Conservation (phyloP, 92 coral and sea anemone species). For the Siderastrea radians region DNA sequence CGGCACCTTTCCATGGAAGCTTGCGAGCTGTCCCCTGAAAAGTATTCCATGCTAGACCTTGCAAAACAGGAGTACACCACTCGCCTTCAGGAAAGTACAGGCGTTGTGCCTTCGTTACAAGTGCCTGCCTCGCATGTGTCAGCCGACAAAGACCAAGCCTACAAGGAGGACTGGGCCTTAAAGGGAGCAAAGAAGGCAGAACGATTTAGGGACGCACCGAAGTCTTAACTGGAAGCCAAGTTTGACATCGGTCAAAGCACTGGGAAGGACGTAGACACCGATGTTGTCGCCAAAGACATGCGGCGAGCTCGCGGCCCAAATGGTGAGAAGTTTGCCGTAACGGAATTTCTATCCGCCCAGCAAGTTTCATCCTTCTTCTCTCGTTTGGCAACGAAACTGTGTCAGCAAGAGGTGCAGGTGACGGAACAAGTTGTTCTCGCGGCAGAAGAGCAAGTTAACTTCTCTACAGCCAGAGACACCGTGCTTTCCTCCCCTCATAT, state of each 20-base stretch:
- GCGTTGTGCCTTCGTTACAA: constrained; percentile 4
- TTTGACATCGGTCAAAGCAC: constrained; percentile 46
- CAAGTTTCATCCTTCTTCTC: constrained; percentile 58
- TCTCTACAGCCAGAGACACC: constrained; percentile 13
- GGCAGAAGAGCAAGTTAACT: constrained; percentile 28
- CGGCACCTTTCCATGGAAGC: constrained; percentile 34
- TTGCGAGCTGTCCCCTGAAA: constrained; percentile 13
- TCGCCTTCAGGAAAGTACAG: constrained; percentile 1
- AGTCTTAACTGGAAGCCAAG: constrained; percentile 15
- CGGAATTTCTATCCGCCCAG: constrained; percentile 21
- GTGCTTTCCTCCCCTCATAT: constrained; percentile 27
- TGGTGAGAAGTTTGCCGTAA: constrained; percentile 21
- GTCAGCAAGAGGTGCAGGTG: constrained; percentile 9
- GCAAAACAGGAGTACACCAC: constrained; percentile 19
- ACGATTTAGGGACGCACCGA: constrained; percentile 21
- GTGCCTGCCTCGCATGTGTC: background rate
- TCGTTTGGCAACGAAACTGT: constrained; percentile 12
- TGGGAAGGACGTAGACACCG: constrained; percentile 9
- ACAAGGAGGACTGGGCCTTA: background rate
- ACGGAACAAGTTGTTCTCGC: constrained; percentile 16
- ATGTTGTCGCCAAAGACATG: constrained; percentile 43
- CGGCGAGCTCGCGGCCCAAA: constrained; percentile 16
- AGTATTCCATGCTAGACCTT: constrained; percentile 9
- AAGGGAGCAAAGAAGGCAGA: constrained; percentile 10
- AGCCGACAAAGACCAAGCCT: background rate